Evolutionary conservation across 1,140 invertebrate species (phyloP).

Genomic region (Ditylenchus dipsaci): DNA sequence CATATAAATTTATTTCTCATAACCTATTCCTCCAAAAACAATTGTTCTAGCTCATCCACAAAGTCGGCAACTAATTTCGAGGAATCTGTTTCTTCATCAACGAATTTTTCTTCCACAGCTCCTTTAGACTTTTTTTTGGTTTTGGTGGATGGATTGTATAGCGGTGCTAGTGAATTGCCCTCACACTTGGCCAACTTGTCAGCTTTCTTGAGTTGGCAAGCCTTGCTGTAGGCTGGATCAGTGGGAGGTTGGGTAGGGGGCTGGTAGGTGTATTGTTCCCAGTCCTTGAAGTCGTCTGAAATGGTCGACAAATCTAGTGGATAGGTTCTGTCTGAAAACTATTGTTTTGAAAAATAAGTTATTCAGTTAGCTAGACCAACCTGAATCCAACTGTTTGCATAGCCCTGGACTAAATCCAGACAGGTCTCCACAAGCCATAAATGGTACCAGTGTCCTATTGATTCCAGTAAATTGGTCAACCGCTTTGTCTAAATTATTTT

Average conservation of each 20-base stretch:
- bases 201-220: constrained; percentile 14
- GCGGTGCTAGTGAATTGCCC: neutral
- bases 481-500: constrained; percentile 17
- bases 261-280: constrained; percentile 21
- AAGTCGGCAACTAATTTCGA: neutral
- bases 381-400: constrained; percentile 10
- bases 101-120: neutral
- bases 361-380: no score
- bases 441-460: constrained; percentile 25
- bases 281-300: constrained; percentile 20
- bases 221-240: constrained; percentile 29
- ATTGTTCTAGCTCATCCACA: neutral
- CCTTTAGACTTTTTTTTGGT: neutral
- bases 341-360: constrained; percentile 7
- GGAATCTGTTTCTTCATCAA: neutral
- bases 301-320: constrained; percentile 17
- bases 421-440: constrained; percentile 34
- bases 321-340: constrained; percentile 1
- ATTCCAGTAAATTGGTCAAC: neutral
- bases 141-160: neutral
- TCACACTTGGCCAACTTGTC: constrained; percentile 1
- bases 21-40: neutral
- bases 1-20: neutral
- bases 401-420: constrained; percentile 24
- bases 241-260: constrained; percentile 27